Base-by-base conservation (phyloP, 2,797 vertebrate species). In the Phataginus tetradactyla region DNA sequence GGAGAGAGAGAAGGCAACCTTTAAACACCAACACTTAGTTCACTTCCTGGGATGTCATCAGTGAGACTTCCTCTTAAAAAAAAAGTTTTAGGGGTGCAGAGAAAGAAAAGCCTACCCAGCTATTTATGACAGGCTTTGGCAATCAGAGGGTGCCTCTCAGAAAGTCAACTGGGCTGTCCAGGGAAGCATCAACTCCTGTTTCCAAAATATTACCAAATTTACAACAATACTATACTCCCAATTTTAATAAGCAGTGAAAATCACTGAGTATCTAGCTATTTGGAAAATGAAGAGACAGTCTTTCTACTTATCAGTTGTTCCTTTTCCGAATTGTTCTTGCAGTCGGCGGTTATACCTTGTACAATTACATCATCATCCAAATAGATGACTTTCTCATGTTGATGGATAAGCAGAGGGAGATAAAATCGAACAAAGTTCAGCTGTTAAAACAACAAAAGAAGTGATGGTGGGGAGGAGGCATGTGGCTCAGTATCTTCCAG, bases 371-470 rank as follows among this genome's bases (percentile, higher is more conserved):
- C 99, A 96, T 99, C 99, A 32, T 99, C 99, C 93, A 99, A 94
- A 98, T 99, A 99, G 97, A 99, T 99, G 86, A 99, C 99, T 97
- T 99, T 99, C 94, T 99, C 98, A 1, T 99, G 99, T 90, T 98
- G 98, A 94, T 99, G 99, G 96, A 98, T 98, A 25, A 99, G 99
- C 96, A 99, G 98, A 39, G 99, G 99, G 61, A 99, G 98, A 98
- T 99, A 99, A 98, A 99, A 99, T 69, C 99, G 99, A 75, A 99
- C 99, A 92, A 99, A 99, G 98, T 99, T 99, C 92, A 99, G 99
- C 99, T 99, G 98, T 98, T 86, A 79, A 97, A 93, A 97, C 89
- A 92, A 91, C 49, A 87, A 91, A 77, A 77, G 85, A 77, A 93
- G 74, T 3, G 1, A 80, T 17, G 34, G 21, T n/a, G 55, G 74